Evolutionary conservation across 2,797 vertebrate genomes (phyloP).

Genomic region (Orestias chungarensis): DNA sequence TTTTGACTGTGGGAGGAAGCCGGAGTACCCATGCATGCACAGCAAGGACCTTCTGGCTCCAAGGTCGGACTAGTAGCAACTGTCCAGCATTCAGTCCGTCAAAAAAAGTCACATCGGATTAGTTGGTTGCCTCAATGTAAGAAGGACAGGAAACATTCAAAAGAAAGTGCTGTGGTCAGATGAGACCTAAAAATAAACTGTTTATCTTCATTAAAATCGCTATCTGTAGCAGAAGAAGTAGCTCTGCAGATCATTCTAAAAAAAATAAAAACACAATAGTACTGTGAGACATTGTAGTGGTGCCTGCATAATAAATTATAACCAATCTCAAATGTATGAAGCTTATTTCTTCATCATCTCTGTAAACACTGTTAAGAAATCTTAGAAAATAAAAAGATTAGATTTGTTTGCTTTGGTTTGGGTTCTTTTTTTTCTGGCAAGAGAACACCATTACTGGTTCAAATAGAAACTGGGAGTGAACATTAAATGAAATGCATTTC

Average conservation of each 20-base stretch:
- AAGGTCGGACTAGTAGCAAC: not conserved
- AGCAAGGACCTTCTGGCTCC: not conserved
- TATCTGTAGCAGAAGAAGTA: not conserved
- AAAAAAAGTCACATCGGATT: not conserved
- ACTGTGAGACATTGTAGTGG: not conserved
- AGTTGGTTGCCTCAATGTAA: not conserved
- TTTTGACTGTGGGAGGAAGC: not conserved
- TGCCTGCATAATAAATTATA: not conserved
- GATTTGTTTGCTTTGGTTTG: not conserved
- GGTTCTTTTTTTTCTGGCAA: not conserved
- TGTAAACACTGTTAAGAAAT: not conserved
- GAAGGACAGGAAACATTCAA: too few relatives aligned
- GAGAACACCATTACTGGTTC: not conserved
- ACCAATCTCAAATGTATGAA: not conserved
- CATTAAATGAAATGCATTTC: not conserved
- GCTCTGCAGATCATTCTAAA: not conserved
- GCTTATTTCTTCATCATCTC: not conserved
- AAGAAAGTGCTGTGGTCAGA: too few relatives aligned
- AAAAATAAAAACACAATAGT: not conserved
- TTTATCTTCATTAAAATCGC: too few relatives aligned
- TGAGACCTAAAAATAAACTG: too few relatives aligned
- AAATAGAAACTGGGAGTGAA: not conserved
- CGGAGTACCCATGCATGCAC: not conserved
- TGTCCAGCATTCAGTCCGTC: not conserved
- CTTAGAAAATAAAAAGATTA: not conserved